Evolutionary conservation across 2,888 invertebrate genomes (phyloP), one percentile per base, ranked within the genome.

Genomic region (Spialia ferax): DNA sequence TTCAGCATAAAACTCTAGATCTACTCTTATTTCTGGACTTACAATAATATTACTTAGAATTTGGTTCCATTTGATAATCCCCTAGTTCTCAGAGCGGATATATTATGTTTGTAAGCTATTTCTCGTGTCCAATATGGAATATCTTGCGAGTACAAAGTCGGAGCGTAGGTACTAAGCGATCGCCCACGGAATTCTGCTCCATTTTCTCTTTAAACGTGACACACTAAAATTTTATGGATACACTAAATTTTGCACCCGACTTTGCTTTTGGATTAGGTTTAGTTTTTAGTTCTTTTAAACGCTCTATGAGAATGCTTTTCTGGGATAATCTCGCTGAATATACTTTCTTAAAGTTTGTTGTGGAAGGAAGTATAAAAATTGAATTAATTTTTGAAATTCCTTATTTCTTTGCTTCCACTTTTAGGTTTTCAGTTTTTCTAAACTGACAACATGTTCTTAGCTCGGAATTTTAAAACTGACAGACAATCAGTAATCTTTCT

Each of bases 121-220:
- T 45, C 60, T 60, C 54, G 60, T 38, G 50, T 66, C 66, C 54
- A 66, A 66, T 66, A 66, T 66, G 42, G 61, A 61, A 67, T 67
- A 67, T 61, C 61, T 67, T 35, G 55, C 54, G 42, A 61, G 66
- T 45, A 67, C 66, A 55, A 61, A 61, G 66, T 67, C 55, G 32
- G 42, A 54, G 42, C 63, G 54, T n/a, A n/a, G n/a, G n/a, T 5
- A 54, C 60, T 32, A 61, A 66, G 60, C 66, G 60, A 60, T 61
- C 66, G 60, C 42, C 59, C 59, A 61, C 66, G 60, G 66, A 61
- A 66, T 66, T 66, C 13, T 32, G 60, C 32, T 45, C 66, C 60
- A 55, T 60, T 66, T 66, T 66, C 66, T 66, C 66, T 61, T 66
- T 55, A 60, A 66, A 59, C 54, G 60, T 61, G 66, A 66, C 66